Evolutionary conservation across 1,140 invertebrate species (phyloP).

Genomic region (Drosophila saltans): DNA sequence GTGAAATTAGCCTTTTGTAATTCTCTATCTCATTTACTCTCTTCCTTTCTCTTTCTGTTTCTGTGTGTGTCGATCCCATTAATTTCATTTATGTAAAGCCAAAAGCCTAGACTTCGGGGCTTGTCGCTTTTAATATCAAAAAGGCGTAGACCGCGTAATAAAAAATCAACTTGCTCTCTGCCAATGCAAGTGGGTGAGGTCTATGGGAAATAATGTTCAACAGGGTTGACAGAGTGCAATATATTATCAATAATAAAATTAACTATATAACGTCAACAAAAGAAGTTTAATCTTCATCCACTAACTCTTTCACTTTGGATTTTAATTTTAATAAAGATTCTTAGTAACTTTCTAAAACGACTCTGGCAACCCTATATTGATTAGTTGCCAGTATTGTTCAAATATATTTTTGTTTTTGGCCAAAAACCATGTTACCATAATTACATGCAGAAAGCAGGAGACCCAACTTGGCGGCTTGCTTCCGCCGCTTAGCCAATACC

Average conservation of each 20-base stretch:
- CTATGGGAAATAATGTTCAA: slow-evolving; percentile 25
- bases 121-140: slow-evolving; percentile 70
- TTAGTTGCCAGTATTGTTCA: slow-evolving; percentile 28
- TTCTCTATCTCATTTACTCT: slow-evolving; percentile 18
- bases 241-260: no score
- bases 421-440: slow-evolving; percentile 82
- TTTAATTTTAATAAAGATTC: not conserved
- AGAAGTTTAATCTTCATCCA: no score
- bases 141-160: slow-evolving; percentile 76
- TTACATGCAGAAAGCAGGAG: slow-evolving; percentile 82
- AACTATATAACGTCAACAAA: no score
- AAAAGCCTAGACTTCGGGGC: slow-evolving; percentile 37
- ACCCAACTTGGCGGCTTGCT: slow-evolving; percentile 51
- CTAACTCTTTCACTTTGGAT: no score
- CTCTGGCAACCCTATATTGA: slow-evolving; percentile 42
- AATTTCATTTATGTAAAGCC: slow-evolving; percentile 79
- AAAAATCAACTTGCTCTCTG: slow-evolving; percentile 70
- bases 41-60: no score
- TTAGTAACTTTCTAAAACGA: not conserved
- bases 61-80: slow-evolving; percentile 47
- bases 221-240: slow-evolving; percentile 25
- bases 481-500: slow-evolving; percentile 56
- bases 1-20: slow-evolving; percentile 77
- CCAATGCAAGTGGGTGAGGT: slow-evolving; percentile 15
- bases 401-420: slow-evolving; percentile 39